phyloP scores from a whole-genome alignment of 2,888 invertebrate genomes.

The Allacma fusca region DNA sequence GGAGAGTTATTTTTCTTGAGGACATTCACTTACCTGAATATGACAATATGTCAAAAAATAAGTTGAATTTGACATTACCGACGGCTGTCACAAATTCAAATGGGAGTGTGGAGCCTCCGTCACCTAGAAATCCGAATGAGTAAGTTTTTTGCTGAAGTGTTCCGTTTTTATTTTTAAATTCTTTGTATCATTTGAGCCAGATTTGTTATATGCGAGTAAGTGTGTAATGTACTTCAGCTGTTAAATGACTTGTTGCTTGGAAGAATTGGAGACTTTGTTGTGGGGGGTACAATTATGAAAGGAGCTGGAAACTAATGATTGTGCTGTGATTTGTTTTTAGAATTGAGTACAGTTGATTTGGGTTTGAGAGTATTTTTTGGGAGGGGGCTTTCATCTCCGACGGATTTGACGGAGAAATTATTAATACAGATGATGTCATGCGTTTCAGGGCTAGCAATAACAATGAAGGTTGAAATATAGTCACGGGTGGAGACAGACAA shows the following conservation, averaged over 20 bases:
- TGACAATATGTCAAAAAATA: conserved; percentile 69
- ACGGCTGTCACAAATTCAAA: conserved; percentile 85
- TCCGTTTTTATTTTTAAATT: conserved; percentile 28
- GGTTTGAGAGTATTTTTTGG: background rate
- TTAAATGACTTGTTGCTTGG: too few relatives aligned
- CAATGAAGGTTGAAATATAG: background rate
- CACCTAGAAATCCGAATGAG: conserved; percentile 62
- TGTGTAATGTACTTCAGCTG: background rate
- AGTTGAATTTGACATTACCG: conserved; percentile 87
- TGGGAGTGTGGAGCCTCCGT: conserved; percentile 69
- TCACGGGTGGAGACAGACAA: background rate
- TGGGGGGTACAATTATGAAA: too few relatives aligned
- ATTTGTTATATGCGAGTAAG: background rate
- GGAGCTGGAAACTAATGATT: too few relatives aligned
- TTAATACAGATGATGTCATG: background rate
- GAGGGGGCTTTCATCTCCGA: too few relatives aligned
- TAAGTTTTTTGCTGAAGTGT: conserved; percentile 49
- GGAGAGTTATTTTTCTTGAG: background rate
- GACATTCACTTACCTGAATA: conserved; percentile 10
- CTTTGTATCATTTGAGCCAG: background rate
- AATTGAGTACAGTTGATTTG: background rate
- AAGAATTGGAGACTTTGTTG: too few relatives aligned
- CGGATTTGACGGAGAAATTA: background rate
- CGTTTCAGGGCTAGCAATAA: background rate
- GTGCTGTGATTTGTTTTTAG: background rate